Base-by-base conservation (phyloP, 2,113 vertebrate species). In the Ranitomeya imitator region DNA sequence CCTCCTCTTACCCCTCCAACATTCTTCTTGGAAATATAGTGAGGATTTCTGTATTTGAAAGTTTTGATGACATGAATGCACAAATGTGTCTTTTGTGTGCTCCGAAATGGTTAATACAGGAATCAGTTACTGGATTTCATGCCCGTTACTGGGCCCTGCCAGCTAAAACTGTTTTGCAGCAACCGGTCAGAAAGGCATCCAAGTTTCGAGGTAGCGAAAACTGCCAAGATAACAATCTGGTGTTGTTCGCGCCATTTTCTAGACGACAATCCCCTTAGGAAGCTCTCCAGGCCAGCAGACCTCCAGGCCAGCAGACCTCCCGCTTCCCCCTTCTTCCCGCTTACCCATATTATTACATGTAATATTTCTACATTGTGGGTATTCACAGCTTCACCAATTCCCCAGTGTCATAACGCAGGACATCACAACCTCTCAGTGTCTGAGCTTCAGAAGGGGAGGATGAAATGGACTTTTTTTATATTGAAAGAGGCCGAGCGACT, bases 371-470 rank as follows among this genome's bases (percentile, higher is more conserved):
- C 54, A 59, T 51, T 79, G n/a, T 57, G 31, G 61, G 37, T 55
- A 67, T 65, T 55, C 79, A 88, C 65, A 76, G 12, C 57, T 65
- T 37, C 26, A 12, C 59, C 19, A 19, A 18, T 15, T 77, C 65
- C 78, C 59, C 74, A 37, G 65, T 60, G 45, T 51, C 59, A 78
- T 84, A 60, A 84, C 55, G 65, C 83, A 88, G 63, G 87, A 74
- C 81, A 67, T 88, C 78, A 84, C 60, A 88, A 55, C 81, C 59
- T 54, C 63, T 79, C 81, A 65, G 73, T 78, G 69, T 84, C 79
- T 77, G 71, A 83, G 71, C 71, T 88, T 84, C 87, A 83, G 78
- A 88, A 88, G 87, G 57, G 37, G 37, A 61, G 81, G 59, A 88
- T 88, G 65, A 83, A 83, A 84, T 78, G 23, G 73, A 67, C 59